Percentiles rank a stretch among this genome's conserved stretches.
These are phyloP conservation scores for Apteryx owenii DNA, from an alignment of 2,113 vertebrate genomes.

Conservation along the genomic window DNA sequence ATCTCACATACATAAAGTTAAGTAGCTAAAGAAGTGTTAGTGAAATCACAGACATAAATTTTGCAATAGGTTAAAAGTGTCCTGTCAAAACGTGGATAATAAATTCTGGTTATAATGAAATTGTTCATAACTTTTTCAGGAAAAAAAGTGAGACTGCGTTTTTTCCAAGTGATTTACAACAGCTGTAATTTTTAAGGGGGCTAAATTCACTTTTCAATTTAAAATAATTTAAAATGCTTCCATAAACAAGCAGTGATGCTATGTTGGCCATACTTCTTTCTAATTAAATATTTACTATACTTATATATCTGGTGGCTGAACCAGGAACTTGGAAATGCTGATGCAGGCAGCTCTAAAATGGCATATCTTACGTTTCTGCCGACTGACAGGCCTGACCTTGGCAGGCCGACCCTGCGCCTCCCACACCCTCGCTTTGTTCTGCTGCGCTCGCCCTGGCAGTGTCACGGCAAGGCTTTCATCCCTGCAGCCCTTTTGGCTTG, in stretches of 20 bases:
- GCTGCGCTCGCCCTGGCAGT: background rate
- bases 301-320: background rate
- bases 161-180: background rate
- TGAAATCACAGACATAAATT: background rate
- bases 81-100: background rate
- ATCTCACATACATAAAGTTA: background rate
- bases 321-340: background rate
- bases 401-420: background rate
- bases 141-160: rapidly evolving
- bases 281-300: background rate
- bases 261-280: background rate
- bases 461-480: background rate
- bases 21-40: background rate
- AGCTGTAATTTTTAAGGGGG: background rate
- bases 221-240: background rate
- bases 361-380: background rate
- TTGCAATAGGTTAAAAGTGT: background rate
- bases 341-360: background rate
- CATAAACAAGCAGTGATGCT: background rate
- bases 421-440: background rate
- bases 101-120: background rate
- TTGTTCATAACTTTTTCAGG: background rate
- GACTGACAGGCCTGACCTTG: background rate
- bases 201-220: background rate
- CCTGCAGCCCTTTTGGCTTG: background rate